These are phyloP conservation scores for Alosa sapidissima DNA, from an alignment of 2,797 vertebrate genomes.

Conservation along the genomic window DNA sequence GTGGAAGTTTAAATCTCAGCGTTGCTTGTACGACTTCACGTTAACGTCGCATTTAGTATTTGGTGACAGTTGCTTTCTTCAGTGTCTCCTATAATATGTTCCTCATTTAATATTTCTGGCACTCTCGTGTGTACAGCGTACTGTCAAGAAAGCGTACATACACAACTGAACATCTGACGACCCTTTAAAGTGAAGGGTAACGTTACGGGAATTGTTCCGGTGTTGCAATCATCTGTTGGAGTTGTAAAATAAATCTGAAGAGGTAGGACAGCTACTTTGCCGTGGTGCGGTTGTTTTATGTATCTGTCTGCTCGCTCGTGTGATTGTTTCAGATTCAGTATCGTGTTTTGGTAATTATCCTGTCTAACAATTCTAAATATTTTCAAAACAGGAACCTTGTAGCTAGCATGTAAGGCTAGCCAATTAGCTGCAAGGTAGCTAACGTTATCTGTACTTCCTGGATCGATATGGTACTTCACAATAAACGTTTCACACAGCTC, in stretches of 20 bases:
- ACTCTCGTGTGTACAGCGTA: not conserved
- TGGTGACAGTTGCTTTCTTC: not conserved
- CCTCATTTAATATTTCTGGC: not conserved
- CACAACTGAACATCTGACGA: conserved; percentile 33
- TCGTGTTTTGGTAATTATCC: not conserved
- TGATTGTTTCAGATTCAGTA: not conserved
- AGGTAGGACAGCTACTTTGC: not conserved
- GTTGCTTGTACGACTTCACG: not conserved
- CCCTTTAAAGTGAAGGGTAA: not conserved
- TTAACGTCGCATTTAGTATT: not conserved
- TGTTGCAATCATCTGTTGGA: conserved; percentile 71
- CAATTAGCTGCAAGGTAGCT: not conserved
- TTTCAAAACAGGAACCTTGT: conserved; percentile 11
- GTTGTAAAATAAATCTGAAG: conserved; percentile 52
- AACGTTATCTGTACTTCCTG: conserved; percentile 30
- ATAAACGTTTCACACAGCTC: not conserved
- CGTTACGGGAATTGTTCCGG: conserved; percentile 43
- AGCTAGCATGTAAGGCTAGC: conserved; percentile 2
- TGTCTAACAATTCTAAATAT: not conserved
- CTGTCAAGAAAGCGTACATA: conserved; percentile 44
- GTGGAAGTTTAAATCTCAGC: not conserved
- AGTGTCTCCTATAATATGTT: not conserved
- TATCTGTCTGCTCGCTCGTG: not conserved
- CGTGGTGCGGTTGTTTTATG: not conserved
- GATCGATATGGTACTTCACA: conserved; percentile 16